A percentile compares a stretch with the other conserved stretches of the same genome.
These are phyloP conservation scores for Drepanosiphum platanoidis DNA, from an alignment of 2,888 invertebrate species.

Conservation along the genomic window DNA sequence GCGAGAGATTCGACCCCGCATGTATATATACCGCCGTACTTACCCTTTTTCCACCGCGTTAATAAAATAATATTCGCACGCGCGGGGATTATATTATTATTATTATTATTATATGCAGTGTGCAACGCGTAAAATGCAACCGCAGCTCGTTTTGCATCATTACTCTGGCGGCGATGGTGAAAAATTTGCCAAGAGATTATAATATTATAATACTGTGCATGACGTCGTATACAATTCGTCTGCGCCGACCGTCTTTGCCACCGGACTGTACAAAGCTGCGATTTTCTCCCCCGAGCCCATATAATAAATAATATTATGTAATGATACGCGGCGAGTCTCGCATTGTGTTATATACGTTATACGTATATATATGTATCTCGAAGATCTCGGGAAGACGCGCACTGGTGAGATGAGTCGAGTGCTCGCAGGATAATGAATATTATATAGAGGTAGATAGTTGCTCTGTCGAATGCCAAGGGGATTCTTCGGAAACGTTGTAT, in stretches of 20 bases:
- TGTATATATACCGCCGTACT: background rate
- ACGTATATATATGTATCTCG: background rate
- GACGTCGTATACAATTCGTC: too few species aligned
- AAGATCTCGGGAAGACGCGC: background rate
- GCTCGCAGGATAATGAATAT: background rate
- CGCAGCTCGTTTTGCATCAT: slow-evolving; percentile 19
- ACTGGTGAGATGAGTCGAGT: background rate
- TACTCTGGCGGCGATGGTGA: background rate
- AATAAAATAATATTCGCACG: background rate
- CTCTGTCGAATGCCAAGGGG: slow-evolving; percentile 22
- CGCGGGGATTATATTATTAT: background rate
- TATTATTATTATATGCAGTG: too few species aligned
- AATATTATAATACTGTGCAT: background rate
- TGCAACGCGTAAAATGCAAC: slow-evolving; percentile 4
- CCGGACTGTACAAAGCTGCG: too few species aligned
- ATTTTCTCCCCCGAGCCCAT: too few species aligned
- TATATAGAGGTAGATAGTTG: slow-evolving; percentile 17
- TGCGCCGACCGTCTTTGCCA: too few species aligned
- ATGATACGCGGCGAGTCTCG: too few species aligned
- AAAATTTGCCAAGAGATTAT: slow-evolving; percentile 18
- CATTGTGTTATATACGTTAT: background rate
- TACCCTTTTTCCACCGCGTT: background rate
- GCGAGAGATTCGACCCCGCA: slow-evolving; percentile 17
- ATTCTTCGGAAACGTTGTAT: slow-evolving; percentile 26
- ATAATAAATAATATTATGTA: too few species aligned